phyloP scores from a whole-genome alignment of 64 coral and sea anemone genomes.

The Montipora capricornis region DNA sequence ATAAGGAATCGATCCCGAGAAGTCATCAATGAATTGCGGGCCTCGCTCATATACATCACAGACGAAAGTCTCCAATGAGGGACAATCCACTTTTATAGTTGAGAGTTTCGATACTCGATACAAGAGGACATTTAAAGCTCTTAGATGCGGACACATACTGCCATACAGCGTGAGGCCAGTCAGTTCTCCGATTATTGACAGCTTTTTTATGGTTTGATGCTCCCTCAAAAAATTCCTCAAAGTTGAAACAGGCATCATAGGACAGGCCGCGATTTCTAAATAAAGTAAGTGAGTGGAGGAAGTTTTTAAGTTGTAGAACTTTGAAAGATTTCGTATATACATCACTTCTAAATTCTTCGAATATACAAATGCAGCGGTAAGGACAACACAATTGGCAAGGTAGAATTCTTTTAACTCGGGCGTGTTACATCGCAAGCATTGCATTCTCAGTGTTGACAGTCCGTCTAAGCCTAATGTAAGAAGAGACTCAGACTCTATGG shows the following conservation, averaged over 20 bases:
- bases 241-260: conserved; percentile 10
- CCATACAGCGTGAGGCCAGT: conserved; percentile 26
- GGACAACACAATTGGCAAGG: neutral
- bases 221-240: conserved; percentile 19
- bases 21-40: neutral
- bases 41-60: conserved; percentile 6
- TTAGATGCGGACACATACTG: conserved; percentile 17
- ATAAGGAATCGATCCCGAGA: neutral
- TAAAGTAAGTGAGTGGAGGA: neutral
- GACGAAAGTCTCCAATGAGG: conserved; percentile 2
- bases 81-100: conserved; percentile 36
- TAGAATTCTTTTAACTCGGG: conserved; percentile 19
- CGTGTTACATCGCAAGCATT: conserved; percentile 33
- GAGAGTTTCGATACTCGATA: neutral
- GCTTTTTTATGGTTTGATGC: conserved; percentile 20
- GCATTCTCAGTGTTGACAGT: conserved; percentile 25
- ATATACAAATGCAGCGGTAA: conserved; percentile 6
- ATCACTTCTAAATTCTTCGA: conserved; percentile 18
- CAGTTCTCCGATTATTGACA: conserved; percentile 23
- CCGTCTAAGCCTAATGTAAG: conserved; percentile 9
- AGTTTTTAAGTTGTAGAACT: conserved; percentile 10
- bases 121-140: conserved; percentile 6
- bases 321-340: conserved; percentile 25
- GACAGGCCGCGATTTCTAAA: conserved; percentile 13
- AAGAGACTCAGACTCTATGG: conserved; percentile 8